Conservation (phyloP, 2,113 vertebrate genomes). For the Thunnus maccoyii region DNA sequence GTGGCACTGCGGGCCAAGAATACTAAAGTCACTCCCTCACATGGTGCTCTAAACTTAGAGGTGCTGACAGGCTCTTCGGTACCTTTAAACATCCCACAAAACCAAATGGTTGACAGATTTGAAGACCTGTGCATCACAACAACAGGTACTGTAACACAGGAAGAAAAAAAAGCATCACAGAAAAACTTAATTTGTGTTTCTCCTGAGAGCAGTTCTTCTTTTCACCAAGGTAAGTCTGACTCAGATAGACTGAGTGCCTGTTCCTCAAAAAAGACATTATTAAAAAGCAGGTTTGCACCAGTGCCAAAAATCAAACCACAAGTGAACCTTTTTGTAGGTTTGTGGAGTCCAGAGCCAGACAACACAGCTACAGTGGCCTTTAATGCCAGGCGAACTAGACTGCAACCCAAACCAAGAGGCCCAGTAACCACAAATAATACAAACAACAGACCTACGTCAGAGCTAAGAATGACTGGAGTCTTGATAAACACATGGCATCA, state of each 20-base stretch:
- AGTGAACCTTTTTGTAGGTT: constrained; percentile 23
- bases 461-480: constrained; percentile 44
- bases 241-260: background rate
- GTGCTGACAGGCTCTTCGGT: background rate
- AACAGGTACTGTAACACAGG: background rate
- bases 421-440: background rate
- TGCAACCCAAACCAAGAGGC: background rate
- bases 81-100: background rate
- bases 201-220: background rate
- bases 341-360: background rate
- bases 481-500: constrained; percentile 13
- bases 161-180: background rate
- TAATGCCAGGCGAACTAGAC: background rate
- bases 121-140: constrained; percentile 27
- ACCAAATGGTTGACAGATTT: constrained; percentile 2
- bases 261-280: background rate
- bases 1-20: constrained; percentile 66
- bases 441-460: background rate
- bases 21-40: background rate
- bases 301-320: background rate
- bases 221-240: background rate
- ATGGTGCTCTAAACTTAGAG: constrained; percentile 27
- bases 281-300: background rate
- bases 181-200: background rate
- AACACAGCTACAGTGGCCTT: background rate